phyloP scores from a whole-genome alignment of 2,797 vertebrate species.

The Furcifer pardalis region DNA sequence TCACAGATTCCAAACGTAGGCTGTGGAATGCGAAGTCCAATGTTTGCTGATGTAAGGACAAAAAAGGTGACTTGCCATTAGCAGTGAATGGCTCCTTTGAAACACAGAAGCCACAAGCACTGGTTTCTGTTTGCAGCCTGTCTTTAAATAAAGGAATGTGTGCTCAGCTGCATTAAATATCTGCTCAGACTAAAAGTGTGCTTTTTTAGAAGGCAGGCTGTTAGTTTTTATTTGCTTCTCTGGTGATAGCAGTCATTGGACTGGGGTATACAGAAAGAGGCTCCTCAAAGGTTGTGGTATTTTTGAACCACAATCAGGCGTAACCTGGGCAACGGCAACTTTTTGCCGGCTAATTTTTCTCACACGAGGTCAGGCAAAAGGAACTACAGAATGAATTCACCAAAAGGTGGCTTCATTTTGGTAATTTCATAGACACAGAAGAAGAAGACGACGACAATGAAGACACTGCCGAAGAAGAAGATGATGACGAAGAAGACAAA shows the following conservation, averaged over 20 bases:
- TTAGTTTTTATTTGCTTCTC: conserved; percentile 51
- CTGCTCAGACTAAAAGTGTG: conserved; percentile 61
- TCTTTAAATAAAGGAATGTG: conserved; percentile 61
- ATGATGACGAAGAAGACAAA: too few species aligned
- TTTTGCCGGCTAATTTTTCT: too few species aligned
- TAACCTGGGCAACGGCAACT: too few species aligned
- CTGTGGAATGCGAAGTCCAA: conserved; percentile 20
- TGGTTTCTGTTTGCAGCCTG: conserved; percentile 28
- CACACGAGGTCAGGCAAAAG: too few species aligned
- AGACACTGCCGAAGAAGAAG: too few species aligned
- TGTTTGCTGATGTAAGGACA: conserved; percentile 56
- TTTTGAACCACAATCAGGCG: too few species aligned
- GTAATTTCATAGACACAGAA: too few species aligned
- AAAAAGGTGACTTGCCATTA: conserved; percentile 59
- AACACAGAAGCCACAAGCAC: neutral
- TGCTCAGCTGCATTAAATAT: conserved; percentile 71
- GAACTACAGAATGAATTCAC: too few species aligned
- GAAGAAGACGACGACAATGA: too few species aligned
- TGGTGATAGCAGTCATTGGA: conserved; percentile 61
- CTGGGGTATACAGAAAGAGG: too few species aligned
- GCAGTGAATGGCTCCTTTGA: conserved; percentile 41
- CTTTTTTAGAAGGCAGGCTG: conserved; percentile 65
- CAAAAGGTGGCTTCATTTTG: too few species aligned
- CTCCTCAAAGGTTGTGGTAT: too few species aligned
- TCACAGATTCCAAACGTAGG: conserved; percentile 29